Base-by-base conservation (phyloP, 2,888 invertebrate genomes). In the Metallyticus violacea region DNA sequence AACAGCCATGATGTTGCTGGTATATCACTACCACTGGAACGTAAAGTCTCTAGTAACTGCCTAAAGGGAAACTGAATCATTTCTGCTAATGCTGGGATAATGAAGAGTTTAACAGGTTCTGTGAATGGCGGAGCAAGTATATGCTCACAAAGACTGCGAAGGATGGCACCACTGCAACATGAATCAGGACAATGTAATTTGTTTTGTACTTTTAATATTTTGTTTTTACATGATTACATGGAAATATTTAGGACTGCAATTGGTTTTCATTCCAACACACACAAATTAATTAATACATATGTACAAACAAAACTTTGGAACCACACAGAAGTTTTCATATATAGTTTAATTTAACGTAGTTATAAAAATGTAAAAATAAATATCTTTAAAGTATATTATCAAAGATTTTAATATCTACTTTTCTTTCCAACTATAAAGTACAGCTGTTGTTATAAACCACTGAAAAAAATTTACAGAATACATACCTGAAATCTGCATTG, bases 41-140 rank as follows among this genome's bases (percentile, higher is more conserved):
- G 78, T 26, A 89, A 83, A 7, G 87, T 85, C n/a, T 88, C 88
- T 79, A 93, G 90, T 79, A 94, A 90, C 88, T 92, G 92, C 81
- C 91, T 90, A 88, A 93, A 94, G 1, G 94, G 93, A 88, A 94
- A 93, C 81, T 91, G 90, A 77, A 90, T 88, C 40, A 91, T 91
- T 76, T 91, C 91, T 1, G 94, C 93, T 87, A 97, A 91, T 7
- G 95, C 95, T 22, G 97, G 97, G 89, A 97, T 92, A 76, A 97
- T 91, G 89, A 94, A 95, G 91, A 94, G 93, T 89, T 95, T 95
- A 22, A 97, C 93, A 1, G 96, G 93, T 88, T 95, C 94, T 0
- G 95, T 94, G 89, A 96, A 94, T 6, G 93, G 93, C 84, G 94
- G 94, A 88, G 94, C 94, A 22, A 97, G 92, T 90, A 97, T 95